Evolutionary conservation across 1,140 invertebrate species (phyloP), one percentile per base, ranked within the genome.

Genomic region (Araneus ventricosus): DNA sequence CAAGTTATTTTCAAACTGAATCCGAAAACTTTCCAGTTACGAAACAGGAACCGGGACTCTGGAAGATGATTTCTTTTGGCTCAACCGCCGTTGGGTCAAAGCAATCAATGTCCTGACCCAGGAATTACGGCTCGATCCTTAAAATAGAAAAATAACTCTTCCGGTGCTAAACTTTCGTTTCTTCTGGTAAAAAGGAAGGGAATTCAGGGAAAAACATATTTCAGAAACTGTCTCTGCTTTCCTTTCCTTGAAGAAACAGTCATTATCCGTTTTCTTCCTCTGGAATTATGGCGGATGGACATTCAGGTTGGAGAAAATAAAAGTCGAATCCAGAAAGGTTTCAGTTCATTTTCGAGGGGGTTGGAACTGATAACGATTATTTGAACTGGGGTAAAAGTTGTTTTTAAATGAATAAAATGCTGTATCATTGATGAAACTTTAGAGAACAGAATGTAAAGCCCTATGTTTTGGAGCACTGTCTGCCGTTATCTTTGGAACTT

Each of bases 191-290:
- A 4, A 37, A 17, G 34, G 22, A 30, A 75, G 10, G 70, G 20
- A 75, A 37, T 75, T 10, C 30, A 34, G 70, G 17, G 20, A 75
- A 75, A 75, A 75, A 75, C 34, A 75, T 75, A 75, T 75, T 75
- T 75, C 70, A 20, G 20, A 34, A 75, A 75, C 70, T 75, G 34
- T 75, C 17, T 52, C 37, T 75, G 2, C 30, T 37, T 5, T n/a
- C 17, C 20, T 34, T 75, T 34, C 37, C 30, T 27, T 30, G 17
- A 75, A 20, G 70, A 75, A 75, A 75, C 22, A 17, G 70, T 75
- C 70, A 75, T 75, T 75, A 75, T 75, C 27, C 30, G 70, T 34
- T 75, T 75, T 75, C 30, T 10, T 75, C 27, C 34, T 37, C 30
- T 14, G 30, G 30, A 14, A 20, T 4, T 10, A 34, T 10, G 7